Base-by-base conservation (phyloP, 2,888 invertebrate genomes). In the Onchidella celtica region DNA sequence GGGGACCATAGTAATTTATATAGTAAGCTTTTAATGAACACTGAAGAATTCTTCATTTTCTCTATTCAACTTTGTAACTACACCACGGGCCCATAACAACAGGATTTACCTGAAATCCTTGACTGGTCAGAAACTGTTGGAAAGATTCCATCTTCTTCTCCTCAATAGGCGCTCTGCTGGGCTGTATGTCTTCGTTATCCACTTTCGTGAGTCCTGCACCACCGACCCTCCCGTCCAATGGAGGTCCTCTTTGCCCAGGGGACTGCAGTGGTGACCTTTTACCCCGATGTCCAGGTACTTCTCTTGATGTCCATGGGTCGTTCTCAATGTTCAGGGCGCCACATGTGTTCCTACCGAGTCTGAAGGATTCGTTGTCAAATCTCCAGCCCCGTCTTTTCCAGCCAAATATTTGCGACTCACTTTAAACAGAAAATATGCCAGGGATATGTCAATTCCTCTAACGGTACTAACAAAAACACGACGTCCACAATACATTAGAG, bases 341-440 rank as follows among this genome's bases (percentile, higher is more conserved):
- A 29, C 79, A 79, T 1, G 72, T 72, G 21, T 40, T 40, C 0
- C n/a, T 21, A 1, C 63, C 47, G 3, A 14, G 40, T n/a, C 27
- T 29, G 40, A 69, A 72, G 3, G 79, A 66, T 9, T 32, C 34
- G 0, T 2, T 9, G 29, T 80, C 74, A 14, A 80, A 68, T 9
- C 36, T 55, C 73, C 74, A 80, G 29, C 38, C 57, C 36, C 80
- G 38, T 32, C 38, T 73, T 2, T 24, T 66, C 80, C 65, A 65
- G 9, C 80, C 80, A 34, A 11, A 73, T 17, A 14, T 29, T 36
- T 66, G 47, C 14, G 27, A 24, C 11, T 55, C 17, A 17, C 80
- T 79, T 47, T 61, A n/a, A n/a, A n/a, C n/a, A n/a, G n/a, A n/a
- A n/a, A n/a, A n/a, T n/a, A n/a, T n/a, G n/a, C n/a, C n/a, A n/a